A percentile compares a stretch with the other conserved stretches of the same genome.
Evolutionary conservation across 30 jellyfish, hydroid and myxozoan species (phyloP).

Genomic region (Rhopilema esculentum): DNA sequence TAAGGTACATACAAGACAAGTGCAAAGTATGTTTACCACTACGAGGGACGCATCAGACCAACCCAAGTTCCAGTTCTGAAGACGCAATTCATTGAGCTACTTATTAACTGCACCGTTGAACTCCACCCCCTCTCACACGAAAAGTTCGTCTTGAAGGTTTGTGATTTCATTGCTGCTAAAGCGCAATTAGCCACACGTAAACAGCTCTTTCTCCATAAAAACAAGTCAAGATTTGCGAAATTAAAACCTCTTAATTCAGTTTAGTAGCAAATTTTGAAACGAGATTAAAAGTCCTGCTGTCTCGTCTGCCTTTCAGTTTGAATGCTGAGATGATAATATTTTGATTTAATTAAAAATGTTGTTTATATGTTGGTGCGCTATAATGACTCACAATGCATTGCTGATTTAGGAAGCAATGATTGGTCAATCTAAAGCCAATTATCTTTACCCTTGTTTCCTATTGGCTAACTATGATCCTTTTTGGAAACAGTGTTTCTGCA

Average conservation of each 20-base stretch:
- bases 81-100: constrained; percentile 46
- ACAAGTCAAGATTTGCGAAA: neutral
- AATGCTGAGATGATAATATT: neutral
- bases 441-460: neutral
- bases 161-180: neutral
- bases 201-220: neutral
- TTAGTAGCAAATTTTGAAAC: neutral
- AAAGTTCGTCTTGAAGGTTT: constrained; percentile 57
- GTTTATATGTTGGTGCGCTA: no score
- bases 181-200: neutral
- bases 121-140: constrained; percentile 55
- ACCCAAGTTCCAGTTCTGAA: constrained; percentile 44
- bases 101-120: constrained; percentile 55
- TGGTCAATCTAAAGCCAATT: neutral
- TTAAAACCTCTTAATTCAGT: neutral
- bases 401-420: no score
- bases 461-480: neutral
- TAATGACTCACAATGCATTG: no score
- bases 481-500: neutral
- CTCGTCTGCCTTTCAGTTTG: neutral
- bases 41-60: constrained; percentile 54
- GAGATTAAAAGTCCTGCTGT: neutral
- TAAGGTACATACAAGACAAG: constrained; percentile 61
- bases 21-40: constrained; percentile 51
- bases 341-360: neutral